These are phyloP conservation scores for Tinamus guttatus DNA, from an alignment of 2,113 vertebrate species.

Conservation along the genomic window DNA sequence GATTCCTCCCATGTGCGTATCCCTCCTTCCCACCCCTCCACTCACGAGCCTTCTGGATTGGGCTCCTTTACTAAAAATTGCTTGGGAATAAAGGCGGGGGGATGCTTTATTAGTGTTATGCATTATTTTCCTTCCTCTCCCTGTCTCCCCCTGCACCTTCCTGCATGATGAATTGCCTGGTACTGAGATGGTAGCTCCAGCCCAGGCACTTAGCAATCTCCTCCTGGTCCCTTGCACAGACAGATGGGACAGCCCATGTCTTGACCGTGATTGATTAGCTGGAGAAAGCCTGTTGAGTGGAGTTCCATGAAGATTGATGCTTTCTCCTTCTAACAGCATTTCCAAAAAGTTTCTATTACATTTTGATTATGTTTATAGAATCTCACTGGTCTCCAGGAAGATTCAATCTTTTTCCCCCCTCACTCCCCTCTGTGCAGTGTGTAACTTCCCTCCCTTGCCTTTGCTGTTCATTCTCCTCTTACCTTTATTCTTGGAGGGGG, in stretches of 20 bases:
- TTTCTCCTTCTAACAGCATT: constrained; percentile 89
- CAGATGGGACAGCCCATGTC: constrained; percentile 85
- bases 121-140: constrained; percentile 74
- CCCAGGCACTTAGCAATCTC: constrained; percentile 80
- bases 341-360: constrained; percentile 90
- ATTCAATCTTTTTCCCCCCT: constrained; percentile 79
- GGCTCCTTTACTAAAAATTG: constrained; percentile 81
- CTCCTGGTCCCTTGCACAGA: constrained; percentile 81
- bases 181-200: constrained; percentile 81
- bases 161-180: constrained; percentile 85
- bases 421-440: constrained; percentile 68
- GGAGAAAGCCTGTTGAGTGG: constrained; percentile 86
- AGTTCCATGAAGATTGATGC: constrained; percentile 89
- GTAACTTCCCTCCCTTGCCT: constrained; percentile 60
- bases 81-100: constrained; percentile 66
- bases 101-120: constrained; percentile 83
- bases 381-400: constrained; percentile 82
- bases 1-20: constrained; percentile 42
- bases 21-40: neutral
- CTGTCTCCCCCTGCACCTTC: constrained; percentile 19
- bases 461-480: constrained; percentile 55
- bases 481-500: neutral
- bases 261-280: constrained; percentile 88
- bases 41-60: constrained; percentile 44
- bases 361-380: constrained; percentile 90